These are phyloP conservation scores for Perodicticus potto DNA, from an alignment of 2,797 vertebrate species.

Conservation along the genomic window DNA sequence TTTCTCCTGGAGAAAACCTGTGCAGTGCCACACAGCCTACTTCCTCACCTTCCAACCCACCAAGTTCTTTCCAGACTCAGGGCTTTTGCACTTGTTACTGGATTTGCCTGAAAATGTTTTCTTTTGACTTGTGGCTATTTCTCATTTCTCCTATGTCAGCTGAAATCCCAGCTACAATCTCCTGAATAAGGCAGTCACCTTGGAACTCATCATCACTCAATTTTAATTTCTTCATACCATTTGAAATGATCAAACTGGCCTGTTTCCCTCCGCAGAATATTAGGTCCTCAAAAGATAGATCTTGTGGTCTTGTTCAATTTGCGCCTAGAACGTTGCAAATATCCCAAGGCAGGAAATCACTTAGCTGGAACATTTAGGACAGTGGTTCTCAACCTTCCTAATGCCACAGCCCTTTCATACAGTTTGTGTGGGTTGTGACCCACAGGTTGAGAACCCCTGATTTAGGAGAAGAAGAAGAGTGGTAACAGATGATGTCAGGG, in stretches of 20 bases:
- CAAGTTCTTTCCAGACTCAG: not conserved
- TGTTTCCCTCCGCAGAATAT: not conserved
- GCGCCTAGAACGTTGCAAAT: not conserved
- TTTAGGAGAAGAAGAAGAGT: not conserved
- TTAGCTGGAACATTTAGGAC: not conserved
- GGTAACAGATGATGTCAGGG: not conserved
- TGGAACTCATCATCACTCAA: not conserved
- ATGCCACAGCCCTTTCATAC: too few relatives aligned
- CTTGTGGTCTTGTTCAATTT: not conserved
- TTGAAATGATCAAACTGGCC: slow-evolving; percentile 4
- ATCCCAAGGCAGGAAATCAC: not conserved
- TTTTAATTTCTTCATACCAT: slow-evolving; percentile 38
- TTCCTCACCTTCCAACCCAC: not conserved
- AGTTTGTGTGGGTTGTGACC: too few relatives aligned
- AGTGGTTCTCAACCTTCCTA: too few relatives aligned
- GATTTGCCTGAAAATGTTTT: not conserved
- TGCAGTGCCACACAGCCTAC: not conserved
- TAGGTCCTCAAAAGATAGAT: not conserved
- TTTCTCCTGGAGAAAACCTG: not conserved
- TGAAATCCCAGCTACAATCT: not conserved
- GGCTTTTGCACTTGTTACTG: slow-evolving; percentile 1
- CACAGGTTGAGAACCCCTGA: too few relatives aligned
- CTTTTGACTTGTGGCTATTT: not conserved
- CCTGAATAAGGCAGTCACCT: not conserved
- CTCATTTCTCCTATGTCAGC: slow-evolving; percentile 4